Base-by-base conservation (phyloP, 1,140 invertebrate genomes). In the Calephelis nemesis region DNA sequence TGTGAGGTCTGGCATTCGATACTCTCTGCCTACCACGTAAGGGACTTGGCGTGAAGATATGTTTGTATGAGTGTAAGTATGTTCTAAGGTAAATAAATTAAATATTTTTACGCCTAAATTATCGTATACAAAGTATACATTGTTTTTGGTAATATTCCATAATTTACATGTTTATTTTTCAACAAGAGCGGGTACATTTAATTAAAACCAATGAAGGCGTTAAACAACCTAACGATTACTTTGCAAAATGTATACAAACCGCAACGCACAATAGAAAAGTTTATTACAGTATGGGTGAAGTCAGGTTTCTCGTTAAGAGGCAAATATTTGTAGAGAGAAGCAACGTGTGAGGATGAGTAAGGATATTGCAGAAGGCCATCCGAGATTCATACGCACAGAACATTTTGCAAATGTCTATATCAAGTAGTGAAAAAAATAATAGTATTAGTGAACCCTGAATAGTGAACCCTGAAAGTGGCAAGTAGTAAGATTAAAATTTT, bases 221-320 rank as follows among this genome's bases (percentile, higher is more conserved):
- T 75, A 82, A 69, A 81, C 81, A 82, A 78, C 75, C 74, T 82
- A 83, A 72, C 74, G 80, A 85, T 85, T 83, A 86, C 77, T 71
- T 63, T 52, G 72, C 73, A 74, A 72, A 74, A 77, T 67, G 76
- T 77, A 84, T 72, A 80, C 70, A 79, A 82, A 79, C 79, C 79
- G 68, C 82, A 66, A 70, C 68, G 71, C 74, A 90, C 83, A 87
- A 88, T 87, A 84, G 84, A 86, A 88, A 90, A 90, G 85, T 88
- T 90, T 87, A 87, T 87, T 88, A 84, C 81, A 71, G 77, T 68
- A 77, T 82, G 73, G 84, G 82, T 81, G 72, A 84, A 85, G 86
- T 88, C 85, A 88, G 85, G 82, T 86, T 85, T 83, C 85, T 88
- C 84, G 83, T 88, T 88, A 83, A 83, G 83, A 85, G 79, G 81